These are phyloP conservation scores for Lydus trimaculatus DNA, from an alignment of 2,888 invertebrate species.

Conservation along the genomic window DNA sequence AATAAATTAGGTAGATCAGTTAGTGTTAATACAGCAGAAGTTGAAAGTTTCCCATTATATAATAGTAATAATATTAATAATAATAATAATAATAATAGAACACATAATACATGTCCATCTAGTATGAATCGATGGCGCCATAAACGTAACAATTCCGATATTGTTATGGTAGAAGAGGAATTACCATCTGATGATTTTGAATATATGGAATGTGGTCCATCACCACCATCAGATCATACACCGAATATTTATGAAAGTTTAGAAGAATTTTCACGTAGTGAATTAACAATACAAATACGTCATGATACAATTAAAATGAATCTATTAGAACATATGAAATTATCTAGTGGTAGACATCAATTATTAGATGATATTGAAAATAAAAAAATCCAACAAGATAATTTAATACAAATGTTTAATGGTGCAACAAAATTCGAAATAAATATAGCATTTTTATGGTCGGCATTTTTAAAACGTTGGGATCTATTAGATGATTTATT, in stretches of 20 bases:
- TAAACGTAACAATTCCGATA: conserved; percentile 49
- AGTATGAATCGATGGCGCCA: conserved; percentile 50
- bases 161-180: conserved; percentile 69
- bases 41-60: conserved; percentile 56
- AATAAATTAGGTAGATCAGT: conserved; percentile 59
- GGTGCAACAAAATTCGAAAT: conserved; percentile 72
- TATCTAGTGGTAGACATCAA: conserved; percentile 70
- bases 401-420: conserved; percentile 62
- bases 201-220: conserved; percentile 81
- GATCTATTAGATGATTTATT: conserved; percentile 71
- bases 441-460: conserved; percentile 76
- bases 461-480: conserved; percentile 74
- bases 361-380: conserved; percentile 79
- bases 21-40: conserved; percentile 57
- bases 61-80: conserved; percentile 28
- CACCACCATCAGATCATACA: conserved; percentile 82
- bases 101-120: conserved; percentile 42
- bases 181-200: conserved; percentile 75
- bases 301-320: conserved; percentile 76
- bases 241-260: conserved; percentile 84
- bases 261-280: conserved; percentile 70
- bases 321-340: conserved; percentile 76
- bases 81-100: conserved; percentile 24
- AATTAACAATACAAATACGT: conserved; percentile 76
- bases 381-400: conserved; percentile 69